Percentiles rank a stretch among this genome's conserved stretches.
Evolutionary conservation across 2,113 vertebrate species (phyloP).

Genomic region (Myodes glareolus): DNA sequence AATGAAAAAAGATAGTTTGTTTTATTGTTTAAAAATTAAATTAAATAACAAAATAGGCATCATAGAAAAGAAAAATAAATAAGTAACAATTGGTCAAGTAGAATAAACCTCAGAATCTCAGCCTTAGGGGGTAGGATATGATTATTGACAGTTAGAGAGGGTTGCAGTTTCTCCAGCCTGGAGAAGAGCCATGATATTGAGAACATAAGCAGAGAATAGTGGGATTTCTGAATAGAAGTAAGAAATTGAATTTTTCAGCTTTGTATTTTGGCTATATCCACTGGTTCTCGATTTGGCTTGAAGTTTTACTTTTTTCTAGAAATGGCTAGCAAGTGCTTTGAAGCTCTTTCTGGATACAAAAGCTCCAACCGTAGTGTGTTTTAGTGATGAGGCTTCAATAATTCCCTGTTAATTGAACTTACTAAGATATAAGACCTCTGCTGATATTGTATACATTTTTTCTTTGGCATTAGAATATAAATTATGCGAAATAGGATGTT

Average conservation of each 20-base stretch:
- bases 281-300: not conserved
- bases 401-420: constrained; percentile 2
- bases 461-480: not conserved
- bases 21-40: no score
- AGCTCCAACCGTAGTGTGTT: not conserved
- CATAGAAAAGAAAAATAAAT: constrained; percentile 21
- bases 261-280: constrained; percentile 1
- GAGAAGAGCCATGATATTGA: not conserved
- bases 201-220: not conserved
- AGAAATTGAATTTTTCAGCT: not conserved
- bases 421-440: not conserved
- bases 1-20: no score
- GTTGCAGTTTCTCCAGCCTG: not conserved
- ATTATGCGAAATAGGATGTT: not conserved
- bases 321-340: not conserved
- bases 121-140: not conserved
- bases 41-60: not conserved
- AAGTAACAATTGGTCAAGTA: not conserved
- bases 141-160: not conserved
- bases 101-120: not conserved
- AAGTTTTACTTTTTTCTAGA: not conserved
- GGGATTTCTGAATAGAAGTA: not conserved
- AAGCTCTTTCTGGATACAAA: not conserved
- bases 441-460: constrained; percentile 34
- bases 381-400: not conserved